phyloP scores from a whole-genome alignment of 2,888 invertebrate genomes.

The Nymphalis c-album region DNA sequence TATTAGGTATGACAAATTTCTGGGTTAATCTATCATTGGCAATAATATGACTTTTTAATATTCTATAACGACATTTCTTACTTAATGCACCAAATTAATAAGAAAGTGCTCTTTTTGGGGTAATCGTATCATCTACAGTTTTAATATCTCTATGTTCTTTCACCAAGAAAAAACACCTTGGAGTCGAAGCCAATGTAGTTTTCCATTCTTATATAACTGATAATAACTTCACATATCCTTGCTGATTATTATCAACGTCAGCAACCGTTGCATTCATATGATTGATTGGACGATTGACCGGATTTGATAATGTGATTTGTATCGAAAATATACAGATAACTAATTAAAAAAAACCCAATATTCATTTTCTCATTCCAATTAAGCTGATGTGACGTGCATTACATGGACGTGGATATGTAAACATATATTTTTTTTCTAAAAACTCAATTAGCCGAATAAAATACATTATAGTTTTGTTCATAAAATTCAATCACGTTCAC shows the following conservation, averaged over 20 bases:
- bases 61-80: constrained; percentile 19
- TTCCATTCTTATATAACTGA: not conserved
- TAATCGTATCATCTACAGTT: not conserved
- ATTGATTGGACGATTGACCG: not conserved
- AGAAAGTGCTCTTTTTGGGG: constrained; percentile 6
- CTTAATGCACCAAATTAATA: not conserved
- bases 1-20: constrained; percentile 10
- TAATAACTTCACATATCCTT: not conserved
- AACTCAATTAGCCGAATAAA: too few species aligned
- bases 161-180: too few species aligned
- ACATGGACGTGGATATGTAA: too few species aligned
- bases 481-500: too few species aligned
- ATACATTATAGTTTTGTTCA: too few species aligned
- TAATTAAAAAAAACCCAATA: too few species aligned
- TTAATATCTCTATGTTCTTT: too few species aligned
- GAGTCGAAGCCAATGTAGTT: not conserved
- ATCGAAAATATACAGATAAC: not conserved
- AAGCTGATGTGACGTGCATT: too few species aligned
- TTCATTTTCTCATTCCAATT: too few species aligned
- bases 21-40: constrained; percentile 21
- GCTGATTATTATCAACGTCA: not conserved
- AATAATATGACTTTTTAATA: constrained; percentile 13
- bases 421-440: too few species aligned
- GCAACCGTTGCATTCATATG: not conserved
- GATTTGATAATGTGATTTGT: not conserved